Evolutionary conservation across 1,140 invertebrate genomes (phyloP).

Genomic region (Stegodyphus dumicola): DNA sequence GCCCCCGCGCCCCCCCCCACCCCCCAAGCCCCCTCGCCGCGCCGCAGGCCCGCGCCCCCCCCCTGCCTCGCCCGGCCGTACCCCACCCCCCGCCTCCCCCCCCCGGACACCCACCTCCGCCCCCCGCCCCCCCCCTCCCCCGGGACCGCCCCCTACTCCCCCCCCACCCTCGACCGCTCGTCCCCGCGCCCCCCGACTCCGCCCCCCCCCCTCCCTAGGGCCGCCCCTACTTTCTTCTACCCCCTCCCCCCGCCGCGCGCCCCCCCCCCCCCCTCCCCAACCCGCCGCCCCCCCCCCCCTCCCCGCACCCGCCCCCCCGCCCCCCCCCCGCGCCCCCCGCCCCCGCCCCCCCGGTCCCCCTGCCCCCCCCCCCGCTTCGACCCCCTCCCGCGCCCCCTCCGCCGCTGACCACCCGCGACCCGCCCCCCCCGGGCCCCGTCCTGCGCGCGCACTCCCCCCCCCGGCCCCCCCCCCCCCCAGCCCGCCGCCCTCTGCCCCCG

Average conservation of each 20-base stretch:
- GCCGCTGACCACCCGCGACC: not conserved
- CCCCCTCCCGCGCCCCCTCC: not conserved
- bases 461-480: not conserved
- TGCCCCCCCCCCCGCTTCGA: not conserved
- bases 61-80: not conserved
- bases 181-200: not conserved
- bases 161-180: not conserved
- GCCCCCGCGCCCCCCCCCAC: not conserved
- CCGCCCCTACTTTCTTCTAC: not conserved
- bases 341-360: not conserved
- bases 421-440: not conserved
- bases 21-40: not conserved
- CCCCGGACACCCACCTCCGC: not conserved
- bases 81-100: not conserved
- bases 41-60: not conserved
- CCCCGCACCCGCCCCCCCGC: not conserved
- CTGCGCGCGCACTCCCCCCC: not conserved
- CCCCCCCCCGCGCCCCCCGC: not conserved
- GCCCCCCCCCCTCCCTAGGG: not conserved
- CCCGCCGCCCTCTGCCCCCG: not conserved
- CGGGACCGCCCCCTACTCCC: not conserved
- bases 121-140: not conserved
- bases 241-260: not conserved
- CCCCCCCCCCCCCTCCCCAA: not conserved
- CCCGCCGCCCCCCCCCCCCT: not conserved